Percentiles rank a stretch among this genome's conserved stretches.
These are phyloP conservation scores for Tetramorium bicarinatum DNA, from an alignment of 2,888 invertebrate species.

Conservation along the genomic window DNA sequence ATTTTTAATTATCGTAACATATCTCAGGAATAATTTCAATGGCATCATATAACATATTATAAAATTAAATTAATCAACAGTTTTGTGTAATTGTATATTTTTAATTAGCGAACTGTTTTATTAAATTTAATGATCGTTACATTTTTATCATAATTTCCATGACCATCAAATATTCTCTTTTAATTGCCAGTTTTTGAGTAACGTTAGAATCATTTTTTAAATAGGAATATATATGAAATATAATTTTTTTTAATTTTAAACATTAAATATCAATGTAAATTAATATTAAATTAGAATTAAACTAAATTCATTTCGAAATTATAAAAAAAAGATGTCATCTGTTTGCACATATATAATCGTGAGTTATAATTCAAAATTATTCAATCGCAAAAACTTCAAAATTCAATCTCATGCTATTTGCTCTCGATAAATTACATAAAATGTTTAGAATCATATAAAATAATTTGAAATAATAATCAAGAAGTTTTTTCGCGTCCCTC, in stretches of 20 bases:
- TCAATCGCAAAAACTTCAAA: not conserved
- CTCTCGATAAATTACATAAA: not conserved
- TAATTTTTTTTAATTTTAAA: not conserved
- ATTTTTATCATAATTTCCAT: not conserved
- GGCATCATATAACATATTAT: conserved; percentile 1
- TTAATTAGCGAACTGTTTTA: conserved; percentile 17
- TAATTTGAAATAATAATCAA: not conserved
- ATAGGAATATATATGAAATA: not conserved
- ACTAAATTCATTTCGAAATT: not conserved
- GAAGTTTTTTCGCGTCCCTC: not conserved
- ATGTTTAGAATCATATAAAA: not conserved
- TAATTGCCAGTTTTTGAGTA: not conserved
- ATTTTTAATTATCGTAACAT: conserved; percentile 10
- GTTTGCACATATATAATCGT: not conserved
- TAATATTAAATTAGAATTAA: not conserved
- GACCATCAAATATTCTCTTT: no score
- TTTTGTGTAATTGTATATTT: not conserved
- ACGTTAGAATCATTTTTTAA: not conserved
- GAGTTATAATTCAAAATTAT: not conserved
- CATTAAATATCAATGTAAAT: not conserved
- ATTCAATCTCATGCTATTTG: not conserved
- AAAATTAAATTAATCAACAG: conserved; percentile 4
- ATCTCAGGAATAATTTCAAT: conserved; percentile 7
- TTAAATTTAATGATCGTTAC: conserved; percentile 3
- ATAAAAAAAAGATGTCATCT: not conserved